Conservation (phyloP, 2,888 invertebrate genomes). For the Metalampra italica region DNA sequence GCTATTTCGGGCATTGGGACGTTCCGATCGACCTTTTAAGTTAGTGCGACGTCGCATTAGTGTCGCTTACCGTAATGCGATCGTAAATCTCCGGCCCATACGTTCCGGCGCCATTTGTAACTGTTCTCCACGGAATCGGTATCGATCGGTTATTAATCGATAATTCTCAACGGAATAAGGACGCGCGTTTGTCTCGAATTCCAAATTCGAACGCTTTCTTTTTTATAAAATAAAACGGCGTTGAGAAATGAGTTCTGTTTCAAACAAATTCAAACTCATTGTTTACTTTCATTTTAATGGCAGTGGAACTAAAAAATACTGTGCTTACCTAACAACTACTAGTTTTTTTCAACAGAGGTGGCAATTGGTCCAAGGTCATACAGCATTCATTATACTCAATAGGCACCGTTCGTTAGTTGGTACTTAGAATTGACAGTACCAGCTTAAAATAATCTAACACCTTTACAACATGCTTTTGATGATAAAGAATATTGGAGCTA, state of each 20-base stretch:
- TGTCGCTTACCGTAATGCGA: conserved; percentile 49
- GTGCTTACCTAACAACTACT: no score
- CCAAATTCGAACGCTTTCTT: conserved; percentile 25
- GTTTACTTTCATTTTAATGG: no score
- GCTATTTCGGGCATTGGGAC: conserved; percentile 48
- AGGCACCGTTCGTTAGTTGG: background rate
- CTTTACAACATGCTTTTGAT: background rate
- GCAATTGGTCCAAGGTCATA: conserved; percentile 26
- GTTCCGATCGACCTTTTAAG: conserved; percentile 62
- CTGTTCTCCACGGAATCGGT: conserved; percentile 33
- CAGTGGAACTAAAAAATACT: background rate
- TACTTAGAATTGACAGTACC: background rate
- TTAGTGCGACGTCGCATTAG: conserved; percentile 44
- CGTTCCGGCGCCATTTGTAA: conserved; percentile 32
- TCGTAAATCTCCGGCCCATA: conserved; percentile 47
- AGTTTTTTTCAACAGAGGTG: conserved; percentile 14
- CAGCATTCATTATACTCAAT: conserved; percentile 24
- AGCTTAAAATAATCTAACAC: no score
- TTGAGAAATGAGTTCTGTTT: background rate
- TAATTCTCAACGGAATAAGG: conserved; percentile 20
- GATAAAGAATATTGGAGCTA: background rate
- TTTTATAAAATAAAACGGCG: background rate
- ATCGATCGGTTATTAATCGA: conserved; percentile 51
- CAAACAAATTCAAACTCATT: no score
- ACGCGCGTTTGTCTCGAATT: conserved; percentile 28